phyloP scores from a whole-genome alignment of 2,113 vertebrate species.

The Albula goreensis region DNA sequence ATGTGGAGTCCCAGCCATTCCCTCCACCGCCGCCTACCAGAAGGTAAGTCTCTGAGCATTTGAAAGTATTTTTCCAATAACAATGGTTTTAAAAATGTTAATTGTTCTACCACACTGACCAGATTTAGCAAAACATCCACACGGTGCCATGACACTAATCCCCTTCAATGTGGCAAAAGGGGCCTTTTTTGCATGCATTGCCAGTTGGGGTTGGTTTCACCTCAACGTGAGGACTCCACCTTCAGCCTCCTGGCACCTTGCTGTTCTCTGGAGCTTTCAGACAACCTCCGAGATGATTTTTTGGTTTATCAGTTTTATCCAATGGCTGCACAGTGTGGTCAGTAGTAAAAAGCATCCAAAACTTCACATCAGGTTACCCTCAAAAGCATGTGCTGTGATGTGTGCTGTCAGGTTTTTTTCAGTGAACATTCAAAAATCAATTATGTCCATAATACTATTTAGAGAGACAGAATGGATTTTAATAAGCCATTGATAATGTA shows the following conservation, averaged over 20 bases:
- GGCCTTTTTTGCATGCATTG: not conserved
- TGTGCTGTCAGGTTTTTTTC: not conserved
- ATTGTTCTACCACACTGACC: not conserved
- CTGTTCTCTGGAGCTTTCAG: not conserved
- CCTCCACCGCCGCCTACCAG: slow-evolving; percentile 43
- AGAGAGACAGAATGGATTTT: not conserved
- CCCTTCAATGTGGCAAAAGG: not conserved
- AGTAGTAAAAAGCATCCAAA: not conserved
- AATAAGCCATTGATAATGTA: not conserved
- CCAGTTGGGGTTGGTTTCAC: not conserved
- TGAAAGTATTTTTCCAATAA: not conserved
- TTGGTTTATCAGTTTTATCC: not conserved
- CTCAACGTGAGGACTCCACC: not conserved
- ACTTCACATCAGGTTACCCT: not conserved
- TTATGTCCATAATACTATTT: not conserved
- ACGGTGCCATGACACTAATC: too few species aligned
- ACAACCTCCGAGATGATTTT: not conserved
- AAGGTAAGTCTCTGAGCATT: slow-evolving; percentile 53
- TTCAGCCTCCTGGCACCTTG: not conserved
- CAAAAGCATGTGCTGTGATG: not conserved
- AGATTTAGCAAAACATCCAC: not conserved
- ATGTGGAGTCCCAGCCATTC: slow-evolving; percentile 63
- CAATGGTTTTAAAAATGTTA: not conserved
- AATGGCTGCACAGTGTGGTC: not conserved
- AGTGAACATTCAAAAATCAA: not conserved